These are phyloP conservation scores for Todus mexicanus DNA, from an alignment of 2,797 vertebrate species.

Conservation along the genomic window DNA sequence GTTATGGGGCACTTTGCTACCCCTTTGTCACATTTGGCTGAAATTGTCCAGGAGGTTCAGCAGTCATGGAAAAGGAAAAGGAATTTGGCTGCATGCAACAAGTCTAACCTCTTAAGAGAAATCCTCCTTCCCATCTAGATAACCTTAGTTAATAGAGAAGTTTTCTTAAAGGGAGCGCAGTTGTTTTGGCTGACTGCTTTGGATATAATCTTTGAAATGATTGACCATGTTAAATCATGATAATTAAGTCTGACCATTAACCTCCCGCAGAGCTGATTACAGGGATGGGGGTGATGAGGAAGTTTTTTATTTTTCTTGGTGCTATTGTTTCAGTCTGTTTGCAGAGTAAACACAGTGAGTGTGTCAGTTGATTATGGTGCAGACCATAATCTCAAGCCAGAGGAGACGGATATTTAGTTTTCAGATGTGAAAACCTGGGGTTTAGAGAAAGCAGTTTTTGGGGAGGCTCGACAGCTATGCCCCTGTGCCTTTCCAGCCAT, in stretches of 20 bases:
- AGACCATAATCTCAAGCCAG: not conserved
- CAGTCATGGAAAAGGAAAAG: not conserved
- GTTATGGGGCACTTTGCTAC: not conserved
- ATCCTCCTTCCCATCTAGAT: not conserved
- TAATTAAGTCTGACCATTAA: conserved; percentile 58
- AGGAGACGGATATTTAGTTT: not conserved
- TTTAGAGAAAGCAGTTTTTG: not conserved
- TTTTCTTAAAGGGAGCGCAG: not conserved
- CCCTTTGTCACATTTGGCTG: not conserved
- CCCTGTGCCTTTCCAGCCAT: not conserved
- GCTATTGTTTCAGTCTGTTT: conserved; percentile 53
- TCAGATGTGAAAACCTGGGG: not conserved
- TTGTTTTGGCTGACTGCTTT: conserved; percentile 45
- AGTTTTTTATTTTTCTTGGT: conserved; percentile 59
- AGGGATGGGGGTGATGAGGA: conserved; percentile 28
- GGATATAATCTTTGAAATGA: conserved; percentile 43
- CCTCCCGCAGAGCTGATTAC: conserved; percentile 52
- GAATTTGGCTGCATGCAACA: too few relatives aligned
- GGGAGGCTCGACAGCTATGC: not conserved
- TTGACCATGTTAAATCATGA: conserved; percentile 46
- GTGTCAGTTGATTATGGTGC: conserved; percentile 6
- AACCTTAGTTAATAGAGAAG: not conserved
- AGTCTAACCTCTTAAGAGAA: not conserved
- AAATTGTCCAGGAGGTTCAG: not conserved
- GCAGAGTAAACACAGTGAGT: conserved; percentile 38